Percentiles rank a stretch among this genome's conserved stretches.
Evolutionary conservation across 1,140 invertebrate species (phyloP).

Genomic region (Drosophila yakuba): DNA sequence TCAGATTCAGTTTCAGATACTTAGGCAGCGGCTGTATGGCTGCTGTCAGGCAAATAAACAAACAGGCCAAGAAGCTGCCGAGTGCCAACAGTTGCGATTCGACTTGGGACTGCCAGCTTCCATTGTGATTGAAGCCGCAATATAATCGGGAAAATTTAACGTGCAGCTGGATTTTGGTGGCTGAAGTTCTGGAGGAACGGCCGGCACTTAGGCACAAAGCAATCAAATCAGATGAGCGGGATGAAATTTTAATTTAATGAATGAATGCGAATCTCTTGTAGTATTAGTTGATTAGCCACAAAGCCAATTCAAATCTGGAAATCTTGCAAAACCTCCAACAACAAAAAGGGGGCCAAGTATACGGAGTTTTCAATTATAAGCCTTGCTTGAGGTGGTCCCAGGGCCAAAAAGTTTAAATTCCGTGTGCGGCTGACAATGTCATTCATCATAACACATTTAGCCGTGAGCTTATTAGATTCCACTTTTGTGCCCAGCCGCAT

Average conservation of each 20-base stretch:
- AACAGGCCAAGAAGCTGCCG: constrained; percentile 56
- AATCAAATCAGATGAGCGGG: constrained; percentile 79
- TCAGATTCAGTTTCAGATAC: constrained; percentile 34
- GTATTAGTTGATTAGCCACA: constrained; percentile 78
- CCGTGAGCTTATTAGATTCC: constrained; percentile 82
- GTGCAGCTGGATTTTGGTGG: background rate
- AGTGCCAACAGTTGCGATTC: constrained; percentile 76
- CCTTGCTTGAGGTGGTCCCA: constrained; percentile 42
- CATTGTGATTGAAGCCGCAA: constrained; percentile 24
- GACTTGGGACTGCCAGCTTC: constrained; percentile 44
- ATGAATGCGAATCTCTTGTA: constrained; percentile 75
- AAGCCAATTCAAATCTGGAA: constrained; percentile 29
- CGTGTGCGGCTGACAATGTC: constrained; percentile 76
- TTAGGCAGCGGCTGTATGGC: constrained; percentile 1
- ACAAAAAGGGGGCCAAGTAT: background rate
- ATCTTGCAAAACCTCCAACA: background rate
- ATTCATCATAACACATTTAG: constrained; percentile 83
- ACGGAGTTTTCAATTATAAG: constrained; percentile 68
- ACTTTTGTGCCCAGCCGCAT: constrained; percentile 78
- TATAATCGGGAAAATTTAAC: constrained; percentile 29
- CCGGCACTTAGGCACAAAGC: constrained; percentile 75
- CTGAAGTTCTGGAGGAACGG: constrained; percentile 3
- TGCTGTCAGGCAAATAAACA: constrained; percentile 54
- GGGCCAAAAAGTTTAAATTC: constrained; percentile 67
- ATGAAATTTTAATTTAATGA: constrained; percentile 83